phyloP scores from a whole-genome alignment of 2,113 vertebrate genomes.

The Colinus virginianus region DNA sequence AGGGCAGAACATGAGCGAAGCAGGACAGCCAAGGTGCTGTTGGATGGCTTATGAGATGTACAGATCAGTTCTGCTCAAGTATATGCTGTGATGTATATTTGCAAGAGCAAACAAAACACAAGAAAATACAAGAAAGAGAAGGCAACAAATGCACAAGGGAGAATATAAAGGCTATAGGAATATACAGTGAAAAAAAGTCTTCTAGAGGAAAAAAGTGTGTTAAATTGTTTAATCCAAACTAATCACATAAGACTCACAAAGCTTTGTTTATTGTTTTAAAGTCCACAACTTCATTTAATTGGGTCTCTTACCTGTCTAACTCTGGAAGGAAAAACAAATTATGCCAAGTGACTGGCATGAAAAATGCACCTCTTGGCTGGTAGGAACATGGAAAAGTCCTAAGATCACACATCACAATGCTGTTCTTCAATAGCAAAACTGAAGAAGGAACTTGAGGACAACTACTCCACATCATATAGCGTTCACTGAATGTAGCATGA shows the following conservation, averaged over 20 bases:
- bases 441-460: neutral
- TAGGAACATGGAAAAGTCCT: neutral
- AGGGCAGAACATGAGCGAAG: neutral
- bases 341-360: neutral
- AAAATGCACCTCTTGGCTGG: neutral
- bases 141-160: neutral
- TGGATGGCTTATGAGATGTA: neutral
- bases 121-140: neutral
- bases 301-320: neutral
- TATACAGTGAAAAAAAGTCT: neutral
- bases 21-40: neutral
- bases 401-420: accelerated
- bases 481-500: neutral
- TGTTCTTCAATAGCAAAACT: neutral
- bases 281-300: neutral
- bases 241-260: neutral
- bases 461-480: neutral
- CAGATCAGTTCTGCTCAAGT: neutral
- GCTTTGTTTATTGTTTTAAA: neutral
- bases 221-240: neutral
- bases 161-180: neutral
- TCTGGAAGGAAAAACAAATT: neutral
- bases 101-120: neutral
- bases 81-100: neutral
- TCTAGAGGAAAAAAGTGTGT: neutral